Conservation (phyloP, 1,140 invertebrate genomes). For the Nomia melanderi region DNA sequence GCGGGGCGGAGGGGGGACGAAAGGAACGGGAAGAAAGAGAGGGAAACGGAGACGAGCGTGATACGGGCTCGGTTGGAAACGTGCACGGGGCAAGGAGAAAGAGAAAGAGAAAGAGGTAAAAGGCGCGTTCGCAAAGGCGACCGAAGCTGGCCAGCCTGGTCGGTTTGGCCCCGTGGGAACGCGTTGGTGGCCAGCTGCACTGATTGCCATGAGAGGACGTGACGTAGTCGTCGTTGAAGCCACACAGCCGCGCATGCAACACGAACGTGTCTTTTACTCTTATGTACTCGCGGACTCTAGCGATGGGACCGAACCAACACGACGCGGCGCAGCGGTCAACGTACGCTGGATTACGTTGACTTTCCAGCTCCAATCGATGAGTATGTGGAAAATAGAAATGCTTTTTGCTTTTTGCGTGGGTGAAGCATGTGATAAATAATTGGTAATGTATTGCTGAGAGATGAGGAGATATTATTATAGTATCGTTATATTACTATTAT, state of each 20-base stretch:
- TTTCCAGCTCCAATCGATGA: too few species aligned
- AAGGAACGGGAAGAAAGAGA: neutral
- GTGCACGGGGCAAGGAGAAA: neutral
- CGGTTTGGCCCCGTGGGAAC: slow-evolving; percentile 78
- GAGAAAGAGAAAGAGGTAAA: slow-evolving; percentile 55
- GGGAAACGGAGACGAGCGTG: neutral
- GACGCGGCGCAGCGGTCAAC: too few species aligned
- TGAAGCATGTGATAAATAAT: too few species aligned
- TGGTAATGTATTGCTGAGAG: too few species aligned
- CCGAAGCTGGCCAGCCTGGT: slow-evolving; percentile 66
- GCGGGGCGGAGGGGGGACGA: neutral
- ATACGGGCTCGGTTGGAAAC: neutral
- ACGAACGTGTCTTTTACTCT: slow-evolving; percentile 41
- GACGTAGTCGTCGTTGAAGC: slow-evolving; percentile 65
- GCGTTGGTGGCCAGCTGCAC: slow-evolving; percentile 80
- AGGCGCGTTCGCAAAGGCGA: slow-evolving; percentile 63
- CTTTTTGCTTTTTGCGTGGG: too few species aligned
- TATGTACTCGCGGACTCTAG: slow-evolving; percentile 35
- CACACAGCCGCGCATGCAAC: slow-evolving; percentile 41
- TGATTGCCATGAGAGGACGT: slow-evolving; percentile 77
- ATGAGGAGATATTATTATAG: too few species aligned
- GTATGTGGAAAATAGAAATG: too few species aligned
- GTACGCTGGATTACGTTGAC: too few species aligned
- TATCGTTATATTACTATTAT: too few species aligned
- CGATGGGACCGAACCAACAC: slow-evolving; percentile 45